Evolutionary conservation across 2,113 vertebrate species (phyloP), one percentile per base, ranked within the genome.

Genomic region (Vimba vimba): DNA sequence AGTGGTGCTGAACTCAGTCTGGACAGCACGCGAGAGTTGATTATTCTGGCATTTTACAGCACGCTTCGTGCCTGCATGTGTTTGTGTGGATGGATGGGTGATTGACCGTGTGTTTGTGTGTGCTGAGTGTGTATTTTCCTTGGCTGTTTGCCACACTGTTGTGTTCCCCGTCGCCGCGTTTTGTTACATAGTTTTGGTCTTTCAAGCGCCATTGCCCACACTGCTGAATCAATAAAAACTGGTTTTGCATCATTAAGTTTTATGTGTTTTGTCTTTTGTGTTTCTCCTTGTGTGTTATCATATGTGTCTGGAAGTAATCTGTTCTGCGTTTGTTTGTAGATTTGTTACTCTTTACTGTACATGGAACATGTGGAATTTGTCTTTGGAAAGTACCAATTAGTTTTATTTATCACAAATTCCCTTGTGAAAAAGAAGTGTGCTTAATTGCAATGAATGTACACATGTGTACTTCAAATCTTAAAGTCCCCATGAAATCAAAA

Each of bases 31-130:
- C 39, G 11, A 23, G 10, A 86, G 25, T 62, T 50, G 12, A 81
- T 87, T 79, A 62, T 71, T 82, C 83, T 84, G 13, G 2, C 68
- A 77, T 43, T 82, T 82, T 21, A 68, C 79, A 13, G 25, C 79
- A 36, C 8, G 19, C 62, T 68, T 69, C 4, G 27, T 45, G 39
- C 17, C 45, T 9, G 68, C 73, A 43, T 74, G 74, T 60, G 64
- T 89, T 82, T 92, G 89, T 89, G 89, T 82, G 73, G 50, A 25
- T 60, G 73, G 52, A 15, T 82, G 36, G 23, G 39, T 64, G 84
- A 71, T 68, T 27, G 73, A 82, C 60, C 8, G 25, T 71, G 69
- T 80, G 79, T 82, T 84, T 77, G 55, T 50, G 25, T 30, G 36
- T 73, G 62, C n/a, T 3, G 47, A 68, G 39, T 52, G 79, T 85